phyloP scores from a whole-genome alignment of 1,140 invertebrate genomes.

The Diachasma alloeum region DNA sequence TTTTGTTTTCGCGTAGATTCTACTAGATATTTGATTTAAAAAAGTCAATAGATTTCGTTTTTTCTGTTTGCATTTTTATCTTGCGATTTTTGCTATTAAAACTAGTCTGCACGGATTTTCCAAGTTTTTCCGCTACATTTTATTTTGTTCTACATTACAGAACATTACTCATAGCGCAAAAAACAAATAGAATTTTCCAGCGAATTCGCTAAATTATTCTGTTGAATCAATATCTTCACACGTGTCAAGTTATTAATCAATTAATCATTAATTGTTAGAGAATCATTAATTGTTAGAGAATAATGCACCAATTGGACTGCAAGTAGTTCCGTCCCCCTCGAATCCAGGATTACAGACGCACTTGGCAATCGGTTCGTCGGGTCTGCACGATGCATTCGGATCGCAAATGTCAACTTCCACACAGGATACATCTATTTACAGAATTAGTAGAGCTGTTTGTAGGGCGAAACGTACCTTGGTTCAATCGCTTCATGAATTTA shows the following conservation, averaged over 20 bases:
- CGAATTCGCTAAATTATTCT: too few relatives aligned
- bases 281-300: constrained; percentile 2
- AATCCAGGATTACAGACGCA: constrained; percentile 85
- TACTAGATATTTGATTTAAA: too few relatives aligned
- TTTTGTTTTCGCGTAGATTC: too few relatives aligned
- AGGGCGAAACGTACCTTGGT: constrained; percentile 1
- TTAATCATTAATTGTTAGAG: not conserved
- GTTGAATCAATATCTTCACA: too few relatives aligned
- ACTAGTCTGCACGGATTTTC: too few relatives aligned
- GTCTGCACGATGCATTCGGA: constrained; percentile 76
- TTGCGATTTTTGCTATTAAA: too few relatives aligned
- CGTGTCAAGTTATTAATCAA: not conserved
- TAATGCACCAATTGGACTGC: constrained; percentile 67
- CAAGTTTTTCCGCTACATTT: too few relatives aligned
- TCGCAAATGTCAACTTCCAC: constrained; percentile 77
- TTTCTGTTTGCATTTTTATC: too few relatives aligned
- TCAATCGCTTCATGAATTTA: not conserved
- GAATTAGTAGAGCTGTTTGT: constrained; percentile 5
- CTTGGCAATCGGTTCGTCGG: constrained; percentile 70
- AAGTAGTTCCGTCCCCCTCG: constrained; percentile 79
- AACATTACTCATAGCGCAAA: too few relatives aligned
- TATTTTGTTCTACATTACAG: too few relatives aligned
- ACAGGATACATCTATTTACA: constrained; percentile 71
- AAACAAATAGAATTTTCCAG: too few relatives aligned
- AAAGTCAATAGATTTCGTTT: too few relatives aligned